Evolutionary conservation across 35 echinoderm and acorn worm genomes (phyloP).

Genomic region (Heliocidaris erythrogramma): DNA sequence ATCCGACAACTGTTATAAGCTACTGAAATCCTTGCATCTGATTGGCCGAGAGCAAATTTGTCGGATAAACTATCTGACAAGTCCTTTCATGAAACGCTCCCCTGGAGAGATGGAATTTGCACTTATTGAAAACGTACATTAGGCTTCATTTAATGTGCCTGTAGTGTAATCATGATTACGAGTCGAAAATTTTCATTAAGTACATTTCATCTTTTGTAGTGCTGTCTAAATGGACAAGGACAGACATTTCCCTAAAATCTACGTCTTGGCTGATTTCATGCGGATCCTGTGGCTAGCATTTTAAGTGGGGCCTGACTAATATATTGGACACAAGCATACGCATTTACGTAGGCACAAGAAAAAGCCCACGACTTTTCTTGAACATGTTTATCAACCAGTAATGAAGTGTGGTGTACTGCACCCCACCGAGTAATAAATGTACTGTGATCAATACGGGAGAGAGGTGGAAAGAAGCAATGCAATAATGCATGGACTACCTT

Average conservation of each 20-base stretch:
- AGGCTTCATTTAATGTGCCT: no score
- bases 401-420: constrained; percentile 13
- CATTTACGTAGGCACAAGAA: neutral
- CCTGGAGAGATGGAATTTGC: no score
- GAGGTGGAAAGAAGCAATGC: neutral
- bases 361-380: neutral
- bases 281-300: neutral
- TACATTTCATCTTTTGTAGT: no score
- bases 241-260: neutral
- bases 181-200: no score
- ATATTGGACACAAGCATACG: neutral
- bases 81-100: no score
- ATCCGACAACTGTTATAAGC: no score
- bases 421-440: constrained; percentile 31
- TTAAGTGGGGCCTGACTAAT: neutral
- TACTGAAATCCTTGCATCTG: no score
- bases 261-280: neutral
- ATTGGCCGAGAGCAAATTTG: no score
- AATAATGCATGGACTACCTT: constrained; percentile 1
- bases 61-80: no score
- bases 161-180: no score
- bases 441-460: constrained; percentile 28
- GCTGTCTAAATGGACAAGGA: no score
- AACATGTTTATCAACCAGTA: neutral
- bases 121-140: no score